These are phyloP conservation scores for Staurois parvus DNA, from an alignment of 2,797 vertebrate genomes.

Conservation along the genomic window DNA sequence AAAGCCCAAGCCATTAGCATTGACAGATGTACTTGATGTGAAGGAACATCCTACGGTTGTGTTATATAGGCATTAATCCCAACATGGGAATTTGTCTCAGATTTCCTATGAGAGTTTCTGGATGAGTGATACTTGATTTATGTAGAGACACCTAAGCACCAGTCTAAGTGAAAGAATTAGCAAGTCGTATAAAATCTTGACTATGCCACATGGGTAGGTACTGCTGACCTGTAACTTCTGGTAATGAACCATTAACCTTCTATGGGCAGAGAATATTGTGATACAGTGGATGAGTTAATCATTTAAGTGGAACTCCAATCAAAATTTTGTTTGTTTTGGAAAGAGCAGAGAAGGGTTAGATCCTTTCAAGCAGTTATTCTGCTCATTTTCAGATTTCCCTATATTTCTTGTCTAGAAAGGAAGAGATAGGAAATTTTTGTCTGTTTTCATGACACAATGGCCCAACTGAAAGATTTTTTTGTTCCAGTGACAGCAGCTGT, in stretches of 20 bases:
- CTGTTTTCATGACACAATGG: too few relatives aligned
- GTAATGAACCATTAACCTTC: not conserved
- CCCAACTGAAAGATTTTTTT: too few relatives aligned
- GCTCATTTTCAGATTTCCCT: too few relatives aligned
- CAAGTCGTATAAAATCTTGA: not conserved
- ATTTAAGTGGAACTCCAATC: too few relatives aligned
- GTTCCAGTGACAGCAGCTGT: too few relatives aligned
- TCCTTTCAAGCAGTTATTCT: too few relatives aligned
- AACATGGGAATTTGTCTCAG: not conserved
- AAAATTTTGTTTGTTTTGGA: too few relatives aligned
- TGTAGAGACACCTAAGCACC: not conserved
- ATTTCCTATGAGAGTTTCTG: not conserved
- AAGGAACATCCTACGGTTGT: constrained; percentile 26
- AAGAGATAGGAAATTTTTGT: too few relatives aligned
- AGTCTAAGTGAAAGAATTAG: not conserved
- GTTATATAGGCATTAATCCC: not conserved
- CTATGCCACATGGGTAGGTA: not conserved
- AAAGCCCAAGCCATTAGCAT: constrained; percentile 34
- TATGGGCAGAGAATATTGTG: not conserved
- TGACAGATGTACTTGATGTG: constrained; percentile 49
- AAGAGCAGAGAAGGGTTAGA: too few relatives aligned
- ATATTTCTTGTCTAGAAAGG: too few relatives aligned
- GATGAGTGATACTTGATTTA: not conserved
- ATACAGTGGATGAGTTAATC: too few relatives aligned
- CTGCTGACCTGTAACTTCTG: not conserved